A percentile compares a stretch with the other conserved stretches of the same genome.
Evolutionary conservation across 1,140 invertebrate species (phyloP).

Genomic region (Micrasema longulum): DNA sequence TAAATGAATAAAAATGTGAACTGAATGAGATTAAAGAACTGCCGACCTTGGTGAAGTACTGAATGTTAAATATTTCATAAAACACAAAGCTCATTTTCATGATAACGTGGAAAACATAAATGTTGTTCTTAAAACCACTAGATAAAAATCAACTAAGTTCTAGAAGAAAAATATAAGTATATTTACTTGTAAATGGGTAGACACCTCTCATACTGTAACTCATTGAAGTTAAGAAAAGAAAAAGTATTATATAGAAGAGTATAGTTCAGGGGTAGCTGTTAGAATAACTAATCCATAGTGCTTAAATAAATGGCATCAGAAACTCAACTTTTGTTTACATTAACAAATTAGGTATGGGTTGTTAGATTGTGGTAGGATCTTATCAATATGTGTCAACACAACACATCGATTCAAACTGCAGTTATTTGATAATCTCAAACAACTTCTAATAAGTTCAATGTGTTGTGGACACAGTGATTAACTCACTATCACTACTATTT

Average conservation of each 20-base stretch:
- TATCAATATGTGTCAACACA: not conserved
- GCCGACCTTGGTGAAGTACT: constrained; percentile 12
- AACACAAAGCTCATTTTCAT: no score
- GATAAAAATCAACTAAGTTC: not conserved
- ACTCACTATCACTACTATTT: not conserved
- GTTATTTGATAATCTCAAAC: not conserved
- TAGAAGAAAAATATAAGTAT: no score
- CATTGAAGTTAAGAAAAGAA: no score
- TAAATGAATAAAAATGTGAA: not conserved
- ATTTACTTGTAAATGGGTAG: no score
- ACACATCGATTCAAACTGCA: not conserved
- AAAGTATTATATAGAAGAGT: no score
- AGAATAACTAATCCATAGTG: no score
- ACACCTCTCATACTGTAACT: no score
- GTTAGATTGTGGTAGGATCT: not conserved
- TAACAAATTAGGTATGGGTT: no score
- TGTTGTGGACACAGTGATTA: not conserved
- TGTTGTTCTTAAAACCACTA: not conserved
- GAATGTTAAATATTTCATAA: constrained; percentile 14
- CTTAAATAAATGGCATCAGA: no score
- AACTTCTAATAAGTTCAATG: constrained; percentile 15
- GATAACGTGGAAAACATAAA: no score
- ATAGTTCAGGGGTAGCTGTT: no score
- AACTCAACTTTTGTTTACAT: no score
- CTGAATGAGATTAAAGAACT: constrained; percentile 16